Percentiles rank a stretch among this genome's conserved stretches.
These are phyloP conservation scores for Ameiurus melas DNA, from an alignment of 2,113 vertebrate species.

Conservation along the genomic window DNA sequence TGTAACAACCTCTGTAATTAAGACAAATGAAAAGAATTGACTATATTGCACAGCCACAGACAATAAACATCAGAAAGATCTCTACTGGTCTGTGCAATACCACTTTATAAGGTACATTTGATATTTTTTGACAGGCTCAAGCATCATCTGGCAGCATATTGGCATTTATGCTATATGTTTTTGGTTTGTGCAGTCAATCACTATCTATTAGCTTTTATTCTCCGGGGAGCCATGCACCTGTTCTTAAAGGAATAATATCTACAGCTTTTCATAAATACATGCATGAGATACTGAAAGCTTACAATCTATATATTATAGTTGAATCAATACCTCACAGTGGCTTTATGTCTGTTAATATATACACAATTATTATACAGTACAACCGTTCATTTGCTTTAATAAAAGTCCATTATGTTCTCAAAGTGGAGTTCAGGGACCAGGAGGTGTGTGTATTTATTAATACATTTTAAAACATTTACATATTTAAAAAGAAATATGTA, in stretches of 20 bases:
- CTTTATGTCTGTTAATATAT: not conserved
- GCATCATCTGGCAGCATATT: not conserved
- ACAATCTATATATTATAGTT: not conserved
- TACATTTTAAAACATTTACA: no score
- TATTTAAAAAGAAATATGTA: no score
- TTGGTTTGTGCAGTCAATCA: not conserved
- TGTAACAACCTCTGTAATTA: constrained; percentile 24
- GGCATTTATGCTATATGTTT: not conserved
- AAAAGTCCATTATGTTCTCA: not conserved
- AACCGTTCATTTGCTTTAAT: not conserved
- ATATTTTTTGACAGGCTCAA: not conserved
- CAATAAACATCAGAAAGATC: not conserved
- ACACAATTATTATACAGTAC: not conserved
- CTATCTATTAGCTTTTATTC: constrained; percentile 10
- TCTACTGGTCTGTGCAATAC: not conserved
- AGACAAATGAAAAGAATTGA: constrained; percentile 10
- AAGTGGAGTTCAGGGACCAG: not conserved
- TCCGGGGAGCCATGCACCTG: not conserved
- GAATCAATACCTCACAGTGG: not conserved
- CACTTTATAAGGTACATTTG: not conserved
- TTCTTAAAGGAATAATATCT: not conserved
- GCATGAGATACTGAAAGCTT: not conserved
- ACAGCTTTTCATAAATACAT: not conserved
- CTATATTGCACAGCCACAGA: constrained; percentile 11
- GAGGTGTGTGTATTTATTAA: not conserved